Conservation (phyloP, 2,113 vertebrate species). For the Nesospiza acunhae region DNA sequence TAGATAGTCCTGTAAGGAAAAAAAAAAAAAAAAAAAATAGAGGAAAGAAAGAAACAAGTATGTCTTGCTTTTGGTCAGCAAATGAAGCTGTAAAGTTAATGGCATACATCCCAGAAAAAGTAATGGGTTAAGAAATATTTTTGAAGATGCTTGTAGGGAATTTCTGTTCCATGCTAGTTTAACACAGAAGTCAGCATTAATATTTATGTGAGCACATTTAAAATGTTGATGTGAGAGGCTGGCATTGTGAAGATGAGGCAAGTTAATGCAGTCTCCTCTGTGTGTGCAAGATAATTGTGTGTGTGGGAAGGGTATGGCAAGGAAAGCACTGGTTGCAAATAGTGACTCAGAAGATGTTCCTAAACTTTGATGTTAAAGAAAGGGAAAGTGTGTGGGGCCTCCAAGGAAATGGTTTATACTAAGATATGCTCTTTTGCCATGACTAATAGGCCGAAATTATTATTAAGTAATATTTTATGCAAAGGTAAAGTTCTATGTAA, state of each 20-base stretch:
- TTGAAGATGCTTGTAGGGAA: not conserved
- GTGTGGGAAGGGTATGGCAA: not conserved
- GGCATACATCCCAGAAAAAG: not conserved
- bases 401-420: not conserved
- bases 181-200: constrained; percentile 1
- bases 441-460: constrained; percentile 20
- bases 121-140: not conserved
- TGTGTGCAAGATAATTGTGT: not conserved
- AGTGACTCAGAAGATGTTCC: not conserved
- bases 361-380: not conserved
- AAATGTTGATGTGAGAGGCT: not conserved
- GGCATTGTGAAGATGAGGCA: not conserved
- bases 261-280: constrained; percentile 25
- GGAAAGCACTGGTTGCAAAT: not conserved
- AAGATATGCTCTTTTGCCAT: not conserved
- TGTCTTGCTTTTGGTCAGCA: not conserved
- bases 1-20: not conserved
- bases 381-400: not conserved
- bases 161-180: not conserved
- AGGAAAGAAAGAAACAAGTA: not conserved
- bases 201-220: constrained; percentile 5
- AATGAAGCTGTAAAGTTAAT: not conserved
- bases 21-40: not conserved
- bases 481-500: not conserved
- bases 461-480: not conserved